phyloP scores from a whole-genome alignment of 1,140 invertebrate genomes.

The Lamellibrachia luymesi region DNA sequence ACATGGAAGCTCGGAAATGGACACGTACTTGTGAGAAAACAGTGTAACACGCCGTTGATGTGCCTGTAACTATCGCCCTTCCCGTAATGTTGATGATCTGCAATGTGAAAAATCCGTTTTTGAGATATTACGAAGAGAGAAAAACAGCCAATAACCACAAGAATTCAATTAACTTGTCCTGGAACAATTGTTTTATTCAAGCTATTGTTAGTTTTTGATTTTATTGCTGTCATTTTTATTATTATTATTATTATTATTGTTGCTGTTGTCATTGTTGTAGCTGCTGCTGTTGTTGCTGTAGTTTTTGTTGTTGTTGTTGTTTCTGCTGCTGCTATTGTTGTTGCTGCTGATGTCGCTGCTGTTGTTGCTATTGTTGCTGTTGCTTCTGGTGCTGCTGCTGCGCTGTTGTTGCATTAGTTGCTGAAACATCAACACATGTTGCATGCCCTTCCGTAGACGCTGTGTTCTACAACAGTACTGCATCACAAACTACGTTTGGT shows the following conservation, averaged over 20 bases:
- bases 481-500: not conserved
- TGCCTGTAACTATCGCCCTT: not conserved
- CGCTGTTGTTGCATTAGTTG: too few species aligned
- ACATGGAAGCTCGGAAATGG: not conserved
- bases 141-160: too few species aligned
- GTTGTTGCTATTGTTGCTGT: too few species aligned
- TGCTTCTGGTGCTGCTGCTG: too few species aligned
- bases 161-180: not conserved
- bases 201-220: not conserved
- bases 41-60: not conserved
- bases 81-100: slow-evolving; percentile 12
- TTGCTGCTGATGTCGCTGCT: too few species aligned
- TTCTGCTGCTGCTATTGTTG: not conserved
- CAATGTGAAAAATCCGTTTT: not conserved
- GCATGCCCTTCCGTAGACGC: too few species aligned
- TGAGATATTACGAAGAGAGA: not conserved
- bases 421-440: too few species aligned
- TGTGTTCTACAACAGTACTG: not conserved
- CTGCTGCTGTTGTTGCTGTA: not conserved
- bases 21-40: slow-evolving; percentile 10
- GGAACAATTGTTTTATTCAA: not conserved
- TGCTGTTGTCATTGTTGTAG: not conserved
- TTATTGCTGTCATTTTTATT: too few species aligned
- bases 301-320: not conserved
- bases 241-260: not conserved